phyloP scores from a whole-genome alignment of 2,888 invertebrate species.

The Nasonia oneida region DNA sequence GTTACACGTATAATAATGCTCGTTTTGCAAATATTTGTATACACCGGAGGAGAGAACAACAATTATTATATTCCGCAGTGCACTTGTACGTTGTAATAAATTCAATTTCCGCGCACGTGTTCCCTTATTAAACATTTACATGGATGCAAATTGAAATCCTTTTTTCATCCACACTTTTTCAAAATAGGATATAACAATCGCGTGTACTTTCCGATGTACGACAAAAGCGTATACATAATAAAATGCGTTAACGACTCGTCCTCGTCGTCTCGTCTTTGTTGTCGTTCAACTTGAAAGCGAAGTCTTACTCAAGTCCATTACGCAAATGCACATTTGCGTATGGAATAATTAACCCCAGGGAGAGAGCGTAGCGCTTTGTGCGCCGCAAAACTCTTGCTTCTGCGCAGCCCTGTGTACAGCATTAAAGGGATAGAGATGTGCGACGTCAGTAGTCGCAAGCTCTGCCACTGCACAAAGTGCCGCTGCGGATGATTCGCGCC shows the following conservation, averaged over 20 bases:
- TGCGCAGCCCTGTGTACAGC: neutral
- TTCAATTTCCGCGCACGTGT: too few relatives aligned
- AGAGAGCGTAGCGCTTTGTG: neutral
- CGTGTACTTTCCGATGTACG: too few relatives aligned
- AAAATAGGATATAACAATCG: too few relatives aligned
- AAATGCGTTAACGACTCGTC: neutral
- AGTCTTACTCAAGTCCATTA: slow-evolving; percentile 61
- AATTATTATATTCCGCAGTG: too few relatives aligned
- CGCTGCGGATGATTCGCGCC: neutral
- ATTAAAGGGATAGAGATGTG: slow-evolving; percentile 24
- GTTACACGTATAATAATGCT: too few relatives aligned
- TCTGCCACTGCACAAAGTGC: neutral
- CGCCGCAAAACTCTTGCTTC: slow-evolving; percentile 34
- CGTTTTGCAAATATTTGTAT: too few relatives aligned
- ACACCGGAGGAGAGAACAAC: too few relatives aligned
- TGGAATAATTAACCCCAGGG: slow-evolving; percentile 59
- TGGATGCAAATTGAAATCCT: too few relatives aligned
- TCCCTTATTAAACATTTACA: too few relatives aligned
- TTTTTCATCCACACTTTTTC: too few relatives aligned
- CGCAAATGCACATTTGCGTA: slow-evolving; percentile 61
- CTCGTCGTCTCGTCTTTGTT: slow-evolving; percentile 30
- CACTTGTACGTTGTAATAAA: too few relatives aligned
- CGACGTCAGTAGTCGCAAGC: neutral
- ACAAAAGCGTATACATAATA: neutral
- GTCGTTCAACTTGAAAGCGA: slow-evolving; percentile 42